Conservation (phyloP, 2,113 vertebrate species). For the Odobenus rosmarus region DNA sequence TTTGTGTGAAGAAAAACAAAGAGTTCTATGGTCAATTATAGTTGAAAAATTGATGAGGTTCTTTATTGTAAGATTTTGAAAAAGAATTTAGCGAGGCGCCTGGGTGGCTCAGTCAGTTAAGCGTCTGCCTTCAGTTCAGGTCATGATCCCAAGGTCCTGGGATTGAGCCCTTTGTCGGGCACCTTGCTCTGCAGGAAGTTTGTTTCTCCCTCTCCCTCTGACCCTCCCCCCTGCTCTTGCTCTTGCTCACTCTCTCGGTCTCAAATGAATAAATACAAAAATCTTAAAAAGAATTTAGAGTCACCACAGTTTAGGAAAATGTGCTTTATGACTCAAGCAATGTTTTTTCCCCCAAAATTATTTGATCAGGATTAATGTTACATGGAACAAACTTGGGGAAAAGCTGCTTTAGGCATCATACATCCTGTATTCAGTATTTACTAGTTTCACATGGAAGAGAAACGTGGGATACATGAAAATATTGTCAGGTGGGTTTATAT, state of each 20-base stretch:
- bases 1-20: background rate
- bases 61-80: background rate
- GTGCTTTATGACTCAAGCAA: background rate
- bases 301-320: background rate
- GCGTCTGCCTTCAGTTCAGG: background rate
- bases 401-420: background rate
- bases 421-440: background rate
- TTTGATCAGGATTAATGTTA: background rate
- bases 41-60: background rate
- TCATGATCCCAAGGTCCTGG: background rate
- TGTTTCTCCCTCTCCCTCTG: background rate
- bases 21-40: background rate
- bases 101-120: background rate
- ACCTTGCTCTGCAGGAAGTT: background rate
- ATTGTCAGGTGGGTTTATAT: background rate
- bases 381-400: background rate
- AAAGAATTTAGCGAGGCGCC: background rate
- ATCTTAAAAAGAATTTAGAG: background rate
- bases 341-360: background rate
- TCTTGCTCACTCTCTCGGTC: background rate
- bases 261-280: too few relatives aligned
- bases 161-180: background rate
- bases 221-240: background rate
- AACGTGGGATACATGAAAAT: background rate
- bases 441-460: background rate